Evolutionary conservation across 2,797 vertebrate genomes (phyloP), one percentile per base, ranked within the genome.

Genomic region (Coendou prehensilis): DNA sequence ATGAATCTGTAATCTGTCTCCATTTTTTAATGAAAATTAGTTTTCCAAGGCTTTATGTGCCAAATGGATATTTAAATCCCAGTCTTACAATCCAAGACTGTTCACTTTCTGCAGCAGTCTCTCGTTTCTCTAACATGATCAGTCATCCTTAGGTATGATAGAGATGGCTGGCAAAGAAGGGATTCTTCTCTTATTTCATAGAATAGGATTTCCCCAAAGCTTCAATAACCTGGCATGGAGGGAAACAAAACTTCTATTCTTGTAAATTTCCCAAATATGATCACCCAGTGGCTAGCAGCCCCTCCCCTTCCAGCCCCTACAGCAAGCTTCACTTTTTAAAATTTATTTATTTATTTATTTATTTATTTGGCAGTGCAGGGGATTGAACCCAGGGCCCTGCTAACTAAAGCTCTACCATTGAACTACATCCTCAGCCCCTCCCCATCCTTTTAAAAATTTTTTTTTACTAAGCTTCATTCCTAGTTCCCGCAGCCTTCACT

Each of bases 211-310:
- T 92, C 69, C 33, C 50, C 89, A 96, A 92, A 93, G 13, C 79
- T 88, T 93, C 61, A 95, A 61, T 93, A 85, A 82, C 47, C 67
- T 88, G 59, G 63, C 6, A 28, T 88, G 54, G 73, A 93, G n/a
- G 57, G 86, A 97, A 95, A 92, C 80, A 91, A 97, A 97, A 96
- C 82, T 94, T 92, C 57, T 93, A 3, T 88, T 80, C 93, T 93
- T 96, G 61, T 87, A 80, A 86, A 78, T 97, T 96, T 95, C 89
- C 78, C 91, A 94, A 81, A 79, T 93, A 89, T 91, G 90, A 95
- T 90, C 83, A 96, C 52, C 30, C 64, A 64, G 50, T 56, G 81
- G 80, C 61, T 92, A 80, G 45, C 69, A 54, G 69, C 50, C 83
- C 87, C 91, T 92, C 47, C 23, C 52, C 5, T 89, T 52, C 84